These are phyloP conservation scores for Papilio polytes DNA, from an alignment of 1,140 invertebrate species.

Conservation along the genomic window DNA sequence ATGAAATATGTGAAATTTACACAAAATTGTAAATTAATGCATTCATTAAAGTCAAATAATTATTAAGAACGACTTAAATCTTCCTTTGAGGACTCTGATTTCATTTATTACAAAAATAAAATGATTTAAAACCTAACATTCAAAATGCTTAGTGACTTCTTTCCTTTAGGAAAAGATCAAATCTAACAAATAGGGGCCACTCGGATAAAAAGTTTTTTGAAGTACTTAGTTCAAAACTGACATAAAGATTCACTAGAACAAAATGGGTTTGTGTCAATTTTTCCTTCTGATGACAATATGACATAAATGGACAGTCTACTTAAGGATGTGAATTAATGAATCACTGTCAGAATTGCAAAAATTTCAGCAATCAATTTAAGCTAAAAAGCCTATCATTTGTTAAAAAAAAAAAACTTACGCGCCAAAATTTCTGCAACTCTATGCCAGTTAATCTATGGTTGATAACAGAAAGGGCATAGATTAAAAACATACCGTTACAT, in stretches of 20 bases:
- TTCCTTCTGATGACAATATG: not conserved
- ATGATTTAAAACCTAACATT: too few relatives aligned
- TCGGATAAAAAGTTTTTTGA: too few relatives aligned
- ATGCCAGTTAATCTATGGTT: conserved; percentile 52
- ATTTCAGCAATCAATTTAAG: not conserved
- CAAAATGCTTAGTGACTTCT: too few relatives aligned
- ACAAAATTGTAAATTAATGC: conserved; percentile 1
- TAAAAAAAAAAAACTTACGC: not conserved
- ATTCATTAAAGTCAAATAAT: not conserved
- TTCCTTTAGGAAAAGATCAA: too few relatives aligned
- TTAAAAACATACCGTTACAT: conserved; percentile 80
- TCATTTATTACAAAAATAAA: not conserved
- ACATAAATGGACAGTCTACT: not conserved
- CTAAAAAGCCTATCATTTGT: not conserved
- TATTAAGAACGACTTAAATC: not conserved
- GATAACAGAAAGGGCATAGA: conserved; percentile 80
- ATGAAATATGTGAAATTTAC: not conserved
- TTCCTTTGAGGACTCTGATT: not conserved
- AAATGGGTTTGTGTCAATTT: too few relatives aligned
- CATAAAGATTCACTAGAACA: too few relatives aligned
- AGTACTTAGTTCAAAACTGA: too few relatives aligned
- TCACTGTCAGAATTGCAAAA: conserved; percentile 18
- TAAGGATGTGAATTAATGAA: not conserved
- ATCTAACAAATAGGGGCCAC: too few relatives aligned
- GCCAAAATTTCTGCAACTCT: conserved; percentile 48